These are phyloP conservation scores for Luffia ferchaultella DNA, from an alignment of 2,888 invertebrate species.

Conservation along the genomic window DNA sequence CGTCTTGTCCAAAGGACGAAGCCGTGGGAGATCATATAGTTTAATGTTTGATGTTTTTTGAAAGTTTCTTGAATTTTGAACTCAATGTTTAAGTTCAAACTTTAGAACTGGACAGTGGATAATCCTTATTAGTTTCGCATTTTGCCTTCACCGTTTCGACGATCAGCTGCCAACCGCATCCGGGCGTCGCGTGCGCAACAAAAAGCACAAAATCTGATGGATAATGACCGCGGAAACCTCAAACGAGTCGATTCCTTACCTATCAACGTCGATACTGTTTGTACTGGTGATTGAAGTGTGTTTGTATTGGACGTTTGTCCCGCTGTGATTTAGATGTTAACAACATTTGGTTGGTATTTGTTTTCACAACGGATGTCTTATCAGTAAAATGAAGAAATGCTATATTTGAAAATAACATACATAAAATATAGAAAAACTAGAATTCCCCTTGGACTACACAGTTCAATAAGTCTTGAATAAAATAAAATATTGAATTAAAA, in stretches of 20 bases:
- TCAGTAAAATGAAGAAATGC: neutral
- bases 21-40: too few species aligned
- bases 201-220: constrained; percentile 33
- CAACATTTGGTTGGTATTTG: constrained; percentile 25
- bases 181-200: constrained; percentile 39
- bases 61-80: too few species aligned
- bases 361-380: constrained; percentile 2
- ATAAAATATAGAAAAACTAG: neutral
- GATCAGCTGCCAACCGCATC: constrained; percentile 5
- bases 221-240: constrained; percentile 43
- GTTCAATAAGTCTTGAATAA: too few species aligned
- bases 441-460: too few species aligned
- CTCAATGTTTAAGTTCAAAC: too few species aligned
- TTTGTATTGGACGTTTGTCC: constrained; percentile 31
- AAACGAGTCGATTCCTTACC: constrained; percentile 45
- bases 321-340: constrained; percentile 20
- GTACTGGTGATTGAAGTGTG: constrained; percentile 22
- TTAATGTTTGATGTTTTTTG: too few species aligned
- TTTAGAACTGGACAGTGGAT: too few species aligned
- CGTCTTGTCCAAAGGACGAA: too few species aligned
- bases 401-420: neutral
- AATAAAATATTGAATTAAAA: too few species aligned
- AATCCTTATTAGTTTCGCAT: too few species aligned
- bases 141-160: too few species aligned
- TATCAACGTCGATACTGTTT: constrained; percentile 27